Base-by-base conservation (phyloP, 2,113 vertebrate species). In the Ptychochromis oligacanthus region DNA sequence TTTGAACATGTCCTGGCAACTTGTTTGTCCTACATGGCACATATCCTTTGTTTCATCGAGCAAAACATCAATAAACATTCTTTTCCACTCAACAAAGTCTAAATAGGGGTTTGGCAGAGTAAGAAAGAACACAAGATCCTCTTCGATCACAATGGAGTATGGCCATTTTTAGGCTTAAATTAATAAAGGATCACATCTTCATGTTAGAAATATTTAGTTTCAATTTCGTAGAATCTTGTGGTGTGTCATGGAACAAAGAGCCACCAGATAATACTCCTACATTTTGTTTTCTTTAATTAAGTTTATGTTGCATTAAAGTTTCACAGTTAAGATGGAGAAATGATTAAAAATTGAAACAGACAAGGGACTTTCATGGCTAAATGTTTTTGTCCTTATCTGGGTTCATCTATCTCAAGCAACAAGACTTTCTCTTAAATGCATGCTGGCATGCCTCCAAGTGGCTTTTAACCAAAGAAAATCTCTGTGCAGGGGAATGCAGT, bases 391-490 rank as follows among this genome's bases (percentile, higher is more conserved):
- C 70, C 83, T 89, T 72, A 80, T 82, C 78, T 67, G 31, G 43
- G n/a, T 84, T 87, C 75, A 87, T 89, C 72, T 75, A 58, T 80
- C 70, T 88, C 34, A 75, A 77, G 67, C 70, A 88, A 65, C 54
- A 67, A 75, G 77, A 60, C 43, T 18, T 31, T 80, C 77, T 82
- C 65, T 60, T 88, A 84, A 91, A 92, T 76, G 77, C 77, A 31
- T 56, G 34, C 62, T 89, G 90, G 89, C 86, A 59, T 15, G 22
- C 20, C 62, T 87, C 86, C 87, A 88, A 85, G 61, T 76, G 75
- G 84, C 86, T 91, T 88, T 89, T 89, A 90, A 90, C 90, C 56
- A 64, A 79, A 9, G 80, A 67, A 74, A 80, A 72, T 77, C 38
- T 85, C 40, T 22, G 38, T 54, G 55, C 74, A 64, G 79, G 31